Evolutionary conservation across 2,797 vertebrate genomes (phyloP).

Genomic region (Hydrocynus forskahlii): DNA sequence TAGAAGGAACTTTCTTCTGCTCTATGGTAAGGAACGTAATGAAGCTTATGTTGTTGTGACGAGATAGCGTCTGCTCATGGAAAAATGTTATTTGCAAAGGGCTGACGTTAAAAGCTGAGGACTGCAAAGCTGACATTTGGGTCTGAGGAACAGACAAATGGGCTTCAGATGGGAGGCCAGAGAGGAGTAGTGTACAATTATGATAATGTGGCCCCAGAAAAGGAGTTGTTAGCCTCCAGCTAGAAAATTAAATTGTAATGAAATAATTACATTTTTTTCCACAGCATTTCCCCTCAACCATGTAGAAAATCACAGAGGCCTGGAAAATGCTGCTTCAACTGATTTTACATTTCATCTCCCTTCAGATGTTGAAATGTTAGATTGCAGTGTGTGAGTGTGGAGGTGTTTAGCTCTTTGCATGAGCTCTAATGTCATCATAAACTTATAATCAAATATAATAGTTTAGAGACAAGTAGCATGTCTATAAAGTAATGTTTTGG

Average conservation of each 20-base stretch:
- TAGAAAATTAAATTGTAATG: slow-evolving; percentile 73
- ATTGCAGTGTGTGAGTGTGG: slow-evolving; percentile 26
- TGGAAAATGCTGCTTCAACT: slow-evolving; percentile 70
- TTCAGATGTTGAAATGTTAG: slow-evolving; percentile 14
- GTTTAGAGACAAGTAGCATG: too few species aligned
- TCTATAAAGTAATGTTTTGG: too few species aligned
- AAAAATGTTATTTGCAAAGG: not conserved
- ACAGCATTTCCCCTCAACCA: slow-evolving; percentile 63
- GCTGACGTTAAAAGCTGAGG: not conserved
- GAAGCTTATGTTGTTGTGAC: too few species aligned
- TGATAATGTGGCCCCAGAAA: slow-evolving; percentile 71
- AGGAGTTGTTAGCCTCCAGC: slow-evolving; percentile 65
- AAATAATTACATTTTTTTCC: slow-evolving; percentile 83
- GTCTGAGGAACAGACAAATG: not conserved
- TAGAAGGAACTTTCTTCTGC: not conserved
- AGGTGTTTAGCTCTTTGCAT: not conserved
- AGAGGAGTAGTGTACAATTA: slow-evolving; percentile 64
- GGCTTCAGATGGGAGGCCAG: slow-evolving; percentile 15
- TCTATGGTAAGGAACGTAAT: too few species aligned
- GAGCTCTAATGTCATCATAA: not conserved
- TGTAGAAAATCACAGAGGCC: slow-evolving; percentile 60
- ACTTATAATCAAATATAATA: too few species aligned
- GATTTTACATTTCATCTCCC: slow-evolving; percentile 65
- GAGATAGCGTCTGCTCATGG: not conserved
- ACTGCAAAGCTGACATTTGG: slow-evolving; percentile 10